These are phyloP conservation scores for Peribatodes rhomboidaria DNA, from an alignment of 2,888 invertebrate genomes.

Conservation along the genomic window DNA sequence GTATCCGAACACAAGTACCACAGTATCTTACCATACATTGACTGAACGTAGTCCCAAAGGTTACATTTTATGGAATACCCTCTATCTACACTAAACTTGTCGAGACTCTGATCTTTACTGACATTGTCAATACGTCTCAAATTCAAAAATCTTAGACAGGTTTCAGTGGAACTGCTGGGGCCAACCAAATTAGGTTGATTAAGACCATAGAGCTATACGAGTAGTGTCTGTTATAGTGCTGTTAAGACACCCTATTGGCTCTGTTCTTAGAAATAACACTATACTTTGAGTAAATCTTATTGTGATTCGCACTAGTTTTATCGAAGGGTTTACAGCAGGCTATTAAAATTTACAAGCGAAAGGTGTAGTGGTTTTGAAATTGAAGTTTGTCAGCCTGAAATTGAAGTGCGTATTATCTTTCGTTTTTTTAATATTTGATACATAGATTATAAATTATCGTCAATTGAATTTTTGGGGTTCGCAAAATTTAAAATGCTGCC, in stretches of 20 bases:
- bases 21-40: constrained; percentile 6
- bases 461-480: too few relatives aligned
- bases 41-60: constrained; percentile 21
- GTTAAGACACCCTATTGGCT: constrained; percentile 24
- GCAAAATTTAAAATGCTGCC: too few relatives aligned
- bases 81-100: neutral
- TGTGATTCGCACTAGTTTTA: constrained; percentile 7
- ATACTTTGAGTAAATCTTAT: constrained; percentile 11
- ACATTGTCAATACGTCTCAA: neutral
- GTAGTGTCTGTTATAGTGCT: neutral
- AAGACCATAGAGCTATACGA: constrained; percentile 6
- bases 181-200: constrained; percentile 31
- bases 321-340: neutral
- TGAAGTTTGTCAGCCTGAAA: neutral
- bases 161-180: constrained; percentile 4
- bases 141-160: neutral
- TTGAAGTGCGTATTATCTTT: too few relatives aligned
- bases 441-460: too few relatives aligned
- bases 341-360: neutral
- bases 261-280: constrained; percentile 12
- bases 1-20: constrained; percentile 12
- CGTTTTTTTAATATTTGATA: too few relatives aligned
- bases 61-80: constrained; percentile 17
- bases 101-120: constrained; percentile 3
- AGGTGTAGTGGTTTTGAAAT: neutral